Evolutionary conservation across 2,113 vertebrate species (phyloP).

Genomic region (Gadus chalcogrammus): DNA sequence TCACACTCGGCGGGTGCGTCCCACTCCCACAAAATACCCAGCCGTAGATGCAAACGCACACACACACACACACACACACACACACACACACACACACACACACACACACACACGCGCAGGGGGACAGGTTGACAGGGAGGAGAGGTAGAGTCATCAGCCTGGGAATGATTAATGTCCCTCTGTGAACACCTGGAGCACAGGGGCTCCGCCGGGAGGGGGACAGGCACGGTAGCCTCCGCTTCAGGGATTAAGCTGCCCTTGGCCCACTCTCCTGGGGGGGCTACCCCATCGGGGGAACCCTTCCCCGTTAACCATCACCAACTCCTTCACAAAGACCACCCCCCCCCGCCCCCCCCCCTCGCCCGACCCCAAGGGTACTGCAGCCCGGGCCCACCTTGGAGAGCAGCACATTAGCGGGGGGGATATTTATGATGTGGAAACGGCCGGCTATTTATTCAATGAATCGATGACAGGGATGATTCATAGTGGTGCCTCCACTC

Average conservation of each 20-base stretch:
- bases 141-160: conserved; percentile 64
- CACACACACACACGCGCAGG: conserved; percentile 40
- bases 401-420: conserved; percentile 53
- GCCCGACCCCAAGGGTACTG: conserved; percentile 4
- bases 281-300: conserved; percentile 35
- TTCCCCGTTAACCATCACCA: conserved; percentile 1
- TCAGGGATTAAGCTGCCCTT: conserved; percentile 62
- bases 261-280: conserved; percentile 46
- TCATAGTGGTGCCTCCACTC: conserved; percentile 37
- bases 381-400: conserved; percentile 47
- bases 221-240: conserved; percentile 57
- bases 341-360: too few relatives aligned
- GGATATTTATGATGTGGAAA: conserved; percentile 73
- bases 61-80: conserved; percentile 13
- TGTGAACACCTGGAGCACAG: conserved; percentile 58
- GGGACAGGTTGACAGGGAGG: conserved; percentile 42
- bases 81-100: conserved; percentile 28
- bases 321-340: not conserved
- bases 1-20: too few relatives aligned
- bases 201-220: conserved; percentile 49
- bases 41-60: not conserved
- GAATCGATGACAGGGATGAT: conserved; percentile 48
- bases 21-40: too few relatives aligned
- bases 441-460: conserved; percentile 66
- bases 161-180: conserved; percentile 77